These are phyloP conservation scores for Erebia epiphron DNA, from an alignment of 2,888 invertebrate genomes.

Conservation along the genomic window DNA sequence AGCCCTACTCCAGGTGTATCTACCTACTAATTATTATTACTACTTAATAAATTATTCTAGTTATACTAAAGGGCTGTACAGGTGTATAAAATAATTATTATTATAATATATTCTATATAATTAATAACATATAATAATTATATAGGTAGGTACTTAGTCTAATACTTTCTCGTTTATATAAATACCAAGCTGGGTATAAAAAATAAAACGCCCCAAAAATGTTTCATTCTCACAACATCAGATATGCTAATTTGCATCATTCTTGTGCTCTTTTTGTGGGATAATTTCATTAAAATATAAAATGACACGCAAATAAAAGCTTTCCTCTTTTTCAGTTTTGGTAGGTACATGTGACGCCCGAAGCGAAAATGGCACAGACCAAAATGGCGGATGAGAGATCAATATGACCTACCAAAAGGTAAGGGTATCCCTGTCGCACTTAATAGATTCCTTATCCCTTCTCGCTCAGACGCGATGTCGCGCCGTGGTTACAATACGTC, in stretches of 20 bases:
- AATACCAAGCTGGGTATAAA: neutral
- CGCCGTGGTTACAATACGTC: slow-evolving; percentile 73
- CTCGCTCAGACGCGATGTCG: slow-evolving; percentile 62
- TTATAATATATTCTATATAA: too few species aligned
- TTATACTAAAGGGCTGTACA: too few species aligned
- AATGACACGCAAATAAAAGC: slow-evolving; percentile 75
- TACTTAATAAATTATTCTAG: too few species aligned
- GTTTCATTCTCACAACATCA: slow-evolving; percentile 65
- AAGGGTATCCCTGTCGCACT: slow-evolving; percentile 57
- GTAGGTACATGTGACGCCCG: slow-evolving; percentile 73
- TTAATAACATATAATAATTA: too few species aligned
- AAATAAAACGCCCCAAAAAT: slow-evolving; percentile 35
- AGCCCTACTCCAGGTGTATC: too few species aligned
- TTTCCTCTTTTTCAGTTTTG: slow-evolving; percentile 62
- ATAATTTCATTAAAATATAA: slow-evolving; percentile 75
- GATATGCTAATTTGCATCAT: slow-evolving; percentile 72
- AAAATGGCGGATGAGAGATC: slow-evolving; percentile 83
- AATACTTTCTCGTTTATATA: neutral
- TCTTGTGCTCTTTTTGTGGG: slow-evolving; percentile 59
- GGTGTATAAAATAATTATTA: too few species aligned
- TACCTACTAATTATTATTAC: too few species aligned
- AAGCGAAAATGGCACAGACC: slow-evolving; percentile 76
- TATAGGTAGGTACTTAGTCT: too few species aligned
- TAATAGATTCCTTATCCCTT: slow-evolving; percentile 44
- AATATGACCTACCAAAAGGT: slow-evolving; percentile 81